A percentile compares a stretch with the other conserved stretches of the same genome.
phyloP scores from a whole-genome alignment of 2,113 vertebrate species.

The Steatornis caripensis region DNA sequence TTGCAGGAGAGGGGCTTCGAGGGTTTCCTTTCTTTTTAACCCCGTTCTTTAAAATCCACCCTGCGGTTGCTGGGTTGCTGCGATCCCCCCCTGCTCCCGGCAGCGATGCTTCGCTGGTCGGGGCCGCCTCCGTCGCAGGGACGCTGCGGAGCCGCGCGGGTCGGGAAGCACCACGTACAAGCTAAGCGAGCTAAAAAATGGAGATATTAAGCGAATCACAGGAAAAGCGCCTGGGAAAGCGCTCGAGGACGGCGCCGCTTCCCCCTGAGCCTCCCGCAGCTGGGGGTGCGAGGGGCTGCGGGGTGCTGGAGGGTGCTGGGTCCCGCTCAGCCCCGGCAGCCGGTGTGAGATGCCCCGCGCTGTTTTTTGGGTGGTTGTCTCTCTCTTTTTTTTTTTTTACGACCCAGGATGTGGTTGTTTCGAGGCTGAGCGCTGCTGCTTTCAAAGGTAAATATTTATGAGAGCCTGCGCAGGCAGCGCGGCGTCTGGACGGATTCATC shows the following conservation, averaged over 20 bases:
- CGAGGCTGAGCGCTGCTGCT: constrained; percentile 14
- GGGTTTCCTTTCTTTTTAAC: neutral
- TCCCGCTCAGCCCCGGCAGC: neutral
- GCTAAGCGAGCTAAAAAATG: neutral
- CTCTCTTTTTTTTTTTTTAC: neutral
- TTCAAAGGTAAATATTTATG: constrained; percentile 65
- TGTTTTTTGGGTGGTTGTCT: neutral
- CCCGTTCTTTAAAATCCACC: neutral
- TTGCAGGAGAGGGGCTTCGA: neutral
- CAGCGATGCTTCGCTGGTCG: neutral
- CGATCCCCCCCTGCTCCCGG: neutral
- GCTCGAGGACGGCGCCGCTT: accelerated
- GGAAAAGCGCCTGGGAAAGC: neutral
- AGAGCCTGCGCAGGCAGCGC: neutral
- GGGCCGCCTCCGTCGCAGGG: neutral
- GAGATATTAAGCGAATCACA: neutral
- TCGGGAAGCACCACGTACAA: neutral
- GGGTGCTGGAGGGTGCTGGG: neutral
- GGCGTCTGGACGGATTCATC: neutral
- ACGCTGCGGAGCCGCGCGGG: neutral
- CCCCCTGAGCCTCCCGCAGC: neutral
- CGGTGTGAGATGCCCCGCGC: accelerated
- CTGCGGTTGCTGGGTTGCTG: neutral
- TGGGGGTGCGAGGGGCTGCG: neutral
- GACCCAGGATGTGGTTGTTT: constrained; percentile 63